These are phyloP conservation scores for Lophotis ruficrista DNA, from an alignment of 2,113 vertebrate species.

Conservation along the genomic window DNA sequence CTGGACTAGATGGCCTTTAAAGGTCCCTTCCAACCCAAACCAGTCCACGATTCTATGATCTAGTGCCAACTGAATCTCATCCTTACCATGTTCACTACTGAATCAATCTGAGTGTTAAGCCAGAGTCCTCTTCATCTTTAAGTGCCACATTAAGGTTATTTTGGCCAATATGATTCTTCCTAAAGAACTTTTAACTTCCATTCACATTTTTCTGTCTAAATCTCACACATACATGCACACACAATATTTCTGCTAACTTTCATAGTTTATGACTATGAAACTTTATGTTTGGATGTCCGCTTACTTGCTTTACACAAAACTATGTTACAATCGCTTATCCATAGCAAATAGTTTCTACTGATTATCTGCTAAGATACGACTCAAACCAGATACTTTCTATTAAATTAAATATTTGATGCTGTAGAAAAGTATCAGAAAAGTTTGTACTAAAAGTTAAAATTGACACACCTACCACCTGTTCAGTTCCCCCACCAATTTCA, in stretches of 20 bases:
- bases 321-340: background rate
- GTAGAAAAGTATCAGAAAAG: background rate
- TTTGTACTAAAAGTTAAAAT: background rate
- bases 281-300: background rate
- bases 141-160: background rate
- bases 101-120: background rate
- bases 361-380: background rate
- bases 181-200: background rate
- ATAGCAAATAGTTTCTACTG: background rate
- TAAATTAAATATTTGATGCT: background rate
- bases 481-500: background rate
- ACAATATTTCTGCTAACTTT: background rate
- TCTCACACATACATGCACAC: background rate
- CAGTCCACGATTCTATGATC: too few species aligned
- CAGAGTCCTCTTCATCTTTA: background rate
- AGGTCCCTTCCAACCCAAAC: too few species aligned
- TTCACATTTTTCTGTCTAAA: background rate
- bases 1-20: too few species aligned
- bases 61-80: background rate
- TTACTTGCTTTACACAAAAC: background rate
- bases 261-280: background rate
- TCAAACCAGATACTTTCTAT: background rate
- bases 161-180: background rate
- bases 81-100: background rate
- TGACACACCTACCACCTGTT: background rate